Evolutionary conservation across 2,797 vertebrate species (phyloP).

Genomic region (Champsocephalus esox): DNA sequence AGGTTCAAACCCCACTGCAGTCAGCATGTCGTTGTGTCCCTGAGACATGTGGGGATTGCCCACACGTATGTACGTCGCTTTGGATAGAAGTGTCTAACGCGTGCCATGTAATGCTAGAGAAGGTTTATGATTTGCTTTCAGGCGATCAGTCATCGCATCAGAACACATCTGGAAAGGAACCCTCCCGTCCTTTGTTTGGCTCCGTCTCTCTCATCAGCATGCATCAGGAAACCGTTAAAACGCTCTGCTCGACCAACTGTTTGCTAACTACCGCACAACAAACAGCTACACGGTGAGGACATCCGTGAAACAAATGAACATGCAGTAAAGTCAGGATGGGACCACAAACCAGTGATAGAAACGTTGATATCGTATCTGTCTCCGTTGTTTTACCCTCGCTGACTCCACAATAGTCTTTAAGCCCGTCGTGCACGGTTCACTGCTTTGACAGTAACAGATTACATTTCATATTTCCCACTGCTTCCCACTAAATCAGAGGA

Average conservation of each 20-base stretch:
- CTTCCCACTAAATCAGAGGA: constrained; percentile 38
- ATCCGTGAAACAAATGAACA: not conserved
- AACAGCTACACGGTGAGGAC: not conserved
- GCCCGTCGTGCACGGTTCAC: constrained; percentile 3
- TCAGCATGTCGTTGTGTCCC: too few species aligned
- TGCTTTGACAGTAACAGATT: constrained; percentile 16
- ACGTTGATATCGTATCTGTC: not conserved
- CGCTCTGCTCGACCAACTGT: too few species aligned
- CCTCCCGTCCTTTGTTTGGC: not conserved
- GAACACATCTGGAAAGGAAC: too few species aligned
- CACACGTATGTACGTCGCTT: too few species aligned
- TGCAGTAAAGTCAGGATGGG: not conserved
- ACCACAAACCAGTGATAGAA: not conserved
- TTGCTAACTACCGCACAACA: fast-evolving
- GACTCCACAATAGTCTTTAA: not conserved
- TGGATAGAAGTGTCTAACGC: too few species aligned
- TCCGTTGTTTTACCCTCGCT: not conserved
- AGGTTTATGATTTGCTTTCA: too few species aligned
- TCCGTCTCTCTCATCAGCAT: not conserved
- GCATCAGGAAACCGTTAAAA: not conserved
- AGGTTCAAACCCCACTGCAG: too few species aligned
- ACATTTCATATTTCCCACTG: constrained; percentile 12
- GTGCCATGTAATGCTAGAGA: too few species aligned
- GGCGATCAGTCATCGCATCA: too few species aligned
- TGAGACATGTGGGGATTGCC: too few species aligned